A percentile compares a stretch with the other conserved stretches of the same genome.
Evolutionary conservation across 2,888 invertebrate genomes (phyloP).

Genomic region (Ectemnius cavifrons): DNA sequence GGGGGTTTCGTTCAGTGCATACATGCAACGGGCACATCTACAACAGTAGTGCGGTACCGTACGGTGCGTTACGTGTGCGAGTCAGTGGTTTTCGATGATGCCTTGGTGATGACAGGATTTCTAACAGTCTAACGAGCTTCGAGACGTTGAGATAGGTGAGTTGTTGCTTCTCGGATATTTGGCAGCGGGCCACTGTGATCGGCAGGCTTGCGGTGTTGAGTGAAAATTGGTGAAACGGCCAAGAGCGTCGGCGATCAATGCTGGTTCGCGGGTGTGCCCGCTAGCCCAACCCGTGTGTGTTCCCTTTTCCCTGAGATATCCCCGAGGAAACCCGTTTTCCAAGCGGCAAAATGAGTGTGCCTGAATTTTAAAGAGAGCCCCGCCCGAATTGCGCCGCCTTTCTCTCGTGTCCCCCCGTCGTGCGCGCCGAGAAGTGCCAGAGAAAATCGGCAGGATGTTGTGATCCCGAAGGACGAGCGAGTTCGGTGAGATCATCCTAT

Average conservation of each 20-base stretch:
- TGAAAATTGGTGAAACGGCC: slow-evolving; percentile 13
- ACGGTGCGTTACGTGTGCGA: slow-evolving; percentile 59
- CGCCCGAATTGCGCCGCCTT: too few relatives aligned
- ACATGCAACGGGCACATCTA: slow-evolving; percentile 45
- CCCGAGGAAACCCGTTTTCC: slow-evolving; percentile 26
- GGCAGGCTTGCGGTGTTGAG: background rate
- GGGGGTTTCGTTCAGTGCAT: slow-evolving; percentile 25
- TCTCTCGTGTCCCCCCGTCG: too few relatives aligned
- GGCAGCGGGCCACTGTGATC: background rate
- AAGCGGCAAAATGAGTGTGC: slow-evolving; percentile 18
- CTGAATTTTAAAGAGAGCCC: background rate
- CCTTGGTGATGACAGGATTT: slow-evolving; percentile 63
- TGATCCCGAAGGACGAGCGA: slow-evolving; percentile 63
- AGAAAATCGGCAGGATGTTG: slow-evolving; percentile 53
- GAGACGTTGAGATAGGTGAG: slow-evolving; percentile 60
- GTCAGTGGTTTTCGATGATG: slow-evolving; percentile 71
- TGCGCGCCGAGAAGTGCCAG: too few relatives aligned
- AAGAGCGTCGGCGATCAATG: slow-evolving; percentile 67
- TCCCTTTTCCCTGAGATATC: slow-evolving; percentile 30
- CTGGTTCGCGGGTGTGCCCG: slow-evolving; percentile 71
- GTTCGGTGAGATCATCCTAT: slow-evolving; percentile 68
- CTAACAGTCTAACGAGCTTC: slow-evolving; percentile 41
- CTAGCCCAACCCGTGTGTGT: slow-evolving; percentile 51
- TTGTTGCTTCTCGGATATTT: slow-evolving; percentile 8
- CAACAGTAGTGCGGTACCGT: slow-evolving; percentile 56